Evolutionary conservation across 2,888 invertebrate genomes (phyloP).

Genomic region (Cyaniris semiargus): DNA sequence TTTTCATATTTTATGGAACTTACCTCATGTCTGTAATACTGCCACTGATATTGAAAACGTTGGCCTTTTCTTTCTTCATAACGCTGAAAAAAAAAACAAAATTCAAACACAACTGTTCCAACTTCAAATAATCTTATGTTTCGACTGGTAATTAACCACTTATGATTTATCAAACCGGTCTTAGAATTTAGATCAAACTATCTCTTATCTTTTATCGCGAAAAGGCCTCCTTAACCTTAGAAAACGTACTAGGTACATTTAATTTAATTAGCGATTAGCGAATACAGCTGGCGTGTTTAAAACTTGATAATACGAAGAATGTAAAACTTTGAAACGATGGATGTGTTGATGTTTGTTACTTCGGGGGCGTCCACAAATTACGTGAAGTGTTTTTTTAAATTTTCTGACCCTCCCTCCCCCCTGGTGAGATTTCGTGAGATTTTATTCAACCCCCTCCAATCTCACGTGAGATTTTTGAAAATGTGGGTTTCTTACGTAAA

Average conservation of each 20-base stretch:
- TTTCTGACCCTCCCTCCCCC: too few relatives aligned
- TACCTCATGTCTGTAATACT: constrained; percentile 40
- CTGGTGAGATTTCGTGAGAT: too few relatives aligned
- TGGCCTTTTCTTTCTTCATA: constrained; percentile 43
- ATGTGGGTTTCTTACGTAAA: too few relatives aligned
- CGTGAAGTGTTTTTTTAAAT: too few relatives aligned
- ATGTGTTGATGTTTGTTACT: too few relatives aligned
- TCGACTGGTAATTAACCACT: neutral
- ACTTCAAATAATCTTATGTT: neutral
- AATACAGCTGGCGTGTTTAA: neutral
- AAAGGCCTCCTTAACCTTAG: neutral
- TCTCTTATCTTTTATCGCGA: neutral
- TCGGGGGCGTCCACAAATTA: too few relatives aligned
- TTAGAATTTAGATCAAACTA: neutral
- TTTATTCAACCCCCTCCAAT: too few relatives aligned
- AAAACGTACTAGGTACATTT: neutral
- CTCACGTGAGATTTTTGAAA: too few relatives aligned
- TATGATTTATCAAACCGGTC: neutral
- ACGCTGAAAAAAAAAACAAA: neutral
- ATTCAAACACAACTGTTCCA: neutral
- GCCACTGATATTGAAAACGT: constrained; percentile 50
- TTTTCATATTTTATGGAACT: neutral
- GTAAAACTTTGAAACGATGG: neutral
- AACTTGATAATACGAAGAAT: neutral
- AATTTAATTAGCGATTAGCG: neutral